phyloP scores from a whole-genome alignment of 2,888 invertebrate species.

The Phragmatobia fuliginosa region DNA sequence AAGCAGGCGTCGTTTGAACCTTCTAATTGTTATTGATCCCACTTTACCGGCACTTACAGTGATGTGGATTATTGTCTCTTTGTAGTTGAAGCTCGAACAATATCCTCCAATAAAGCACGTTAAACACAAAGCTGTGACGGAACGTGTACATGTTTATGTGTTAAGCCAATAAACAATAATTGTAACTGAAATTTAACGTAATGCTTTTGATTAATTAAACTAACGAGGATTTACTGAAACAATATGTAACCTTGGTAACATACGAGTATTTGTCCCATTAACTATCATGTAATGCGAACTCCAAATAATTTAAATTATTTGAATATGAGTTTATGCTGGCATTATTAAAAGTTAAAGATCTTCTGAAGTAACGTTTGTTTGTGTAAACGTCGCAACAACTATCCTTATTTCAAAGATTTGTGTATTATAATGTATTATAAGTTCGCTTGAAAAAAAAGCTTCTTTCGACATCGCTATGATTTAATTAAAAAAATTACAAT shows the following conservation, averaged over 20 bases:
- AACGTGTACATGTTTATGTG: not conserved
- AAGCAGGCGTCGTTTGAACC: not conserved
- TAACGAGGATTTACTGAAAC: not conserved
- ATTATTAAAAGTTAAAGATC: not conserved
- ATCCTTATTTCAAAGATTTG: no score
- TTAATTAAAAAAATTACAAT: no score
- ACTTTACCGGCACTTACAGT: not conserved
- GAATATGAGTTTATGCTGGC: not conserved
- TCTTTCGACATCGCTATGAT: no score
- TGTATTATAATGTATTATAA: no score
- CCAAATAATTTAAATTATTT: not conserved
- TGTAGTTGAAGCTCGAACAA: not conserved
- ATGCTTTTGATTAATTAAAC: not conserved
- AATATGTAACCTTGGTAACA: not conserved
- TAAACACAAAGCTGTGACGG: not conserved
- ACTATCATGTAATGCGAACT: not conserved
- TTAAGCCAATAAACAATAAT: not conserved
- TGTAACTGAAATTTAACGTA: not conserved
- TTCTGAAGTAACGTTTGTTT: not conserved
- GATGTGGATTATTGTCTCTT: not conserved
- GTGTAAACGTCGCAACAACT: not conserved
- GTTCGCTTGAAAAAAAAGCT: no score
- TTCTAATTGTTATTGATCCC: not conserved
- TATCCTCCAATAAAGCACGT: not conserved
- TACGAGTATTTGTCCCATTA: not conserved